Evolutionary conservation across 53 echinoderm and acorn worm genomes (phyloP), one percentile per base, ranked within the genome.

Genomic region (Antedon mediterranea): DNA sequence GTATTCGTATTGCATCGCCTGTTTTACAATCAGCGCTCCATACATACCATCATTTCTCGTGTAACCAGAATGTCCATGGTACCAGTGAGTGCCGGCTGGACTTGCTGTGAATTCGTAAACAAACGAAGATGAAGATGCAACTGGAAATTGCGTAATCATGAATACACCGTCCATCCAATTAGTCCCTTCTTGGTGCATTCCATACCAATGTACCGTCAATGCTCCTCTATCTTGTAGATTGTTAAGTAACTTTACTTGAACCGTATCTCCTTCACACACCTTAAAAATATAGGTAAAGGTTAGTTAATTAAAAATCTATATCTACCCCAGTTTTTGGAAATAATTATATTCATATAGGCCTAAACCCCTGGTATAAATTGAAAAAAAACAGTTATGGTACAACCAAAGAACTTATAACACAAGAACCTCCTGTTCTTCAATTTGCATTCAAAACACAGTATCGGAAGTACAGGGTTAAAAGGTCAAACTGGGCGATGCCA

Each of bases 71-170:
- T 76, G 76, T 0, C 34, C 32, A 34, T 76, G 76, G 76, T 76
- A 76, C 57, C 57, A 57, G 23, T 57, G 57, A 26, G 57, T 57
- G 1, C 57, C 57, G 11, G 57, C 57, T 23, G 57, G 57, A 23
- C 2, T 2, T 57, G 57, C 57, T 57, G 9, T 57, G 23, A 57
- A 57, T 57, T 57, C 57, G 57, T 57, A 57, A 23, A 23, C 23
- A 57, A 57, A 57, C 23, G 57, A 57, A 57, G 57, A 57, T 1
- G 57, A 18, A 57, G 7, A 57, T 7, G 14, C 33, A 9, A 76
- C 34, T 33, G 76, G 76, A 34, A 76, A 76, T 33, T 76, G 76
- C 0, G 76, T 76, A 4, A 76, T 33, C 76, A 76, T 76, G 5
- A 76, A 34, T 32, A 23, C 76, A 33, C 76, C 76, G 34, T 76